phyloP scores from a whole-genome alignment of 2,888 invertebrate species.

The Biston betularia region DNA sequence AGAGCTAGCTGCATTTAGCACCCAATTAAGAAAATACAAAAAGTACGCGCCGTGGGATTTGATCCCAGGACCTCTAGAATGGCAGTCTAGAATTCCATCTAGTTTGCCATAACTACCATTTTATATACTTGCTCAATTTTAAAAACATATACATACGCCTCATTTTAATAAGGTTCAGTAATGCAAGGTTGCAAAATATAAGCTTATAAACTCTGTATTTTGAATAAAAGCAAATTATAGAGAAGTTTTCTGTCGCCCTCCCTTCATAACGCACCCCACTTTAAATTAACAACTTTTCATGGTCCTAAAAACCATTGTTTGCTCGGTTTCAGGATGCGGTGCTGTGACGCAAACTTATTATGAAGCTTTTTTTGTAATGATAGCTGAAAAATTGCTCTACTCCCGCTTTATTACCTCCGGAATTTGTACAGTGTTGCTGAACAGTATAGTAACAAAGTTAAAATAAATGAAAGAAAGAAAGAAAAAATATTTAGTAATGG shows the following conservation, averaged over 20 bases:
- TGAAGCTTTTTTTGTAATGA: conserved; percentile 40
- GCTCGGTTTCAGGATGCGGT: conserved; percentile 30
- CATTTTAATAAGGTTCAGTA: too few species aligned
- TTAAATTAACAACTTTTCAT: conserved; percentile 52
- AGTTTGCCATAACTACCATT: too few species aligned
- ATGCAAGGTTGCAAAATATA: too few species aligned
- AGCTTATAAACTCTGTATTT: neutral
- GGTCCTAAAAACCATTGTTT: conserved; percentile 53
- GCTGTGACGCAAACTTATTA: conserved; percentile 47
- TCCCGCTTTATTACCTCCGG: conserved; percentile 15
- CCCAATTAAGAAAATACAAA: too few species aligned
- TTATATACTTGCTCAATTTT: too few species aligned
- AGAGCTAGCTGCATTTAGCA: too few species aligned
- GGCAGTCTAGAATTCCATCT: too few species aligned
- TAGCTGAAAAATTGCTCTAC: conserved; percentile 32
- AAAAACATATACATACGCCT: too few species aligned
- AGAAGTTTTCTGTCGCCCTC: conserved; percentile 23
- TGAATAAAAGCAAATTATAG: neutral
- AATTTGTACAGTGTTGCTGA: neutral
- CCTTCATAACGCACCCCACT: conserved; percentile 48
- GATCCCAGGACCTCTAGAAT: too few species aligned
- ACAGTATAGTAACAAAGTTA: neutral
- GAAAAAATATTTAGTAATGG: too few species aligned
- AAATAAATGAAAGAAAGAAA: too few species aligned
- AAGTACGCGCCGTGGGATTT: too few species aligned